These are phyloP conservation scores for Melinaea menophilus DNA, from an alignment of 2,888 invertebrate species.

Conservation along the genomic window DNA sequence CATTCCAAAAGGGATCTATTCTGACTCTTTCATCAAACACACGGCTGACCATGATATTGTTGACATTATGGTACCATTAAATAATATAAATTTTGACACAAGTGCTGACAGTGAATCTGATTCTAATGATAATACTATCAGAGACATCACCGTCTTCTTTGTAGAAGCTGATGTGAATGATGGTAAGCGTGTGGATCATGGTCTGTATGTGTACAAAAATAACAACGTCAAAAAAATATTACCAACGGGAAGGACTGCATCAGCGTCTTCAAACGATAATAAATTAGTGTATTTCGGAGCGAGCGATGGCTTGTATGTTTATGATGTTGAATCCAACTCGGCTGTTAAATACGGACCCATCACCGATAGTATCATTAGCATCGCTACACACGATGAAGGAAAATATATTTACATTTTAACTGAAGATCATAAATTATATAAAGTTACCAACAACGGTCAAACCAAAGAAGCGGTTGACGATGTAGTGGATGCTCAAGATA, in stretches of 20 bases:
- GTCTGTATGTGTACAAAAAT: slow-evolving; percentile 41
- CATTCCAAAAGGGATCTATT: not conserved
- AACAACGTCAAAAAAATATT: slow-evolving; percentile 40
- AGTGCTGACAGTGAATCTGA: slow-evolving; percentile 11
- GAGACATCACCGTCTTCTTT: slow-evolving; percentile 31
- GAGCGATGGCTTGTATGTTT: slow-evolving; percentile 49
- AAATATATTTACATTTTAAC: slow-evolving; percentile 53
- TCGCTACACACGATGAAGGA: slow-evolving; percentile 28
- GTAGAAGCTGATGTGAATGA: slow-evolving; percentile 35
- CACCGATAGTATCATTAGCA: slow-evolving; percentile 35
- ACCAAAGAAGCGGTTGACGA: slow-evolving; percentile 46
- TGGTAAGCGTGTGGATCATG: slow-evolving; percentile 36
- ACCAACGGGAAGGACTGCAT: slow-evolving; percentile 45
- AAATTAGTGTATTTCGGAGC: slow-evolving; percentile 48
- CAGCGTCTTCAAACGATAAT: slow-evolving; percentile 40
- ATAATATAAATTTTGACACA: slow-evolving; percentile 30
- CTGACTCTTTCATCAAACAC: slow-evolving; percentile 15
- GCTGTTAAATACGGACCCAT: slow-evolving; percentile 38
- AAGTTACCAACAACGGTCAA: slow-evolving; percentile 52
- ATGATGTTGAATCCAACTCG: slow-evolving; percentile 33
- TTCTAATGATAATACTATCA: slow-evolving; percentile 21
- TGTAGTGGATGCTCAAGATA: slow-evolving; percentile 48
- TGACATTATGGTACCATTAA: slow-evolving; percentile 34
- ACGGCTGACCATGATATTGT: slow-evolving; percentile 34
- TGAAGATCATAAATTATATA: slow-evolving; percentile 48